Evolutionary conservation across 2,888 invertebrate genomes (phyloP), one percentile per base, ranked within the genome.

Genomic region (Melieria crassipennis): DNA sequence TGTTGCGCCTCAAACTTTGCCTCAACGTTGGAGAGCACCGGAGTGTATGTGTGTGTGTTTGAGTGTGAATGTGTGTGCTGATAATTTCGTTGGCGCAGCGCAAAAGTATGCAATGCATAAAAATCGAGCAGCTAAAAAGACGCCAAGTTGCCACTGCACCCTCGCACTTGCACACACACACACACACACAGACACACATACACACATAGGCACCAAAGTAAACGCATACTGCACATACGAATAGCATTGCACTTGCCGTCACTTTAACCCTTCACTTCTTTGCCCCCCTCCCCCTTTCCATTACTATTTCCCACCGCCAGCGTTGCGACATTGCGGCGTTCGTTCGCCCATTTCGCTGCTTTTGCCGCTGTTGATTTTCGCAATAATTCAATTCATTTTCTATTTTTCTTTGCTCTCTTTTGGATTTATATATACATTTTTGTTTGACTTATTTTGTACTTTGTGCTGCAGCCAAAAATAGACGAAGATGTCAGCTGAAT

Each of bases 351-450:
- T 56, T 16, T 10, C 57, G 6, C 65, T 47, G 56, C 57, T 13
- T 13, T 13, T 47, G 45, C 11, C 65, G 30, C 55, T 70, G 69
- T 73, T 75, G 77, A 79, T 81, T 78, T 82, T 78, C 79, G 81
- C 81, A 82, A 83, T 82, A 82, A 83, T 82, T 82, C 82, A 82
- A 82, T 82, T 83, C 82, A 82, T 82, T 82, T 81, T 82, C 83
- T 82, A 82, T 83, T 83, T 82, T 82, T 82, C 76, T 73, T 75
- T 77, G 79, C 78, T 75, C 77, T 80, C 77, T 70, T 68, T 16
- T 62, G 58, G 57, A 68, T 50, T 65, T 65, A 58, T 48, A 58
- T 48, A 45, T 50, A 13, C 45, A 7, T 48, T 57, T 42, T n/a
- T 50, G 47, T 56, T 30, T 5, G n/a, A 11, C 42, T 45, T 47